These are phyloP conservation scores for Pluvianellus socialis DNA, from an alignment of 2,113 vertebrate species.

Conservation along the genomic window DNA sequence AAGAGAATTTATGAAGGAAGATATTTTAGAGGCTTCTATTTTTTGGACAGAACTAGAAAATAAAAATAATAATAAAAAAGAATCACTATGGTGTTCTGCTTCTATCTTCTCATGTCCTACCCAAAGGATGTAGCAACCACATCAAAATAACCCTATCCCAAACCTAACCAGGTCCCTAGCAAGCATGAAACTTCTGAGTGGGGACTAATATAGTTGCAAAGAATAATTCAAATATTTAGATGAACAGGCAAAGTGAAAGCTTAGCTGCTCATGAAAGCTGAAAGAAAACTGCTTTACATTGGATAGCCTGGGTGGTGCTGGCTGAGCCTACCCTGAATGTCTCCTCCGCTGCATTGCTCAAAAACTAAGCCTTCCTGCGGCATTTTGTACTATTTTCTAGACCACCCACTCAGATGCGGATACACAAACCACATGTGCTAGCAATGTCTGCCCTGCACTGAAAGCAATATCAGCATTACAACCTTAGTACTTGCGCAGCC, in stretches of 20 bases:
- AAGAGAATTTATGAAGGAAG: conserved; percentile 14
- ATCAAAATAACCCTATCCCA: background rate
- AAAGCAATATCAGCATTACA: conserved; percentile 66
- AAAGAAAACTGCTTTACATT: conserved; percentile 58
- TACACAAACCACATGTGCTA: conserved; percentile 80
- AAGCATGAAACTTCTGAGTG: background rate
- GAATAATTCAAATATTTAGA: conserved; percentile 27
- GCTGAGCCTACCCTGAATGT: conserved; percentile 5
- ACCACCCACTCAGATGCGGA: conserved; percentile 81
- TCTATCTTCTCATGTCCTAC: background rate
- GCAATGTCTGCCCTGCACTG: conserved; percentile 59
- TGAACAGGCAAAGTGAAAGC: conserved; percentile 28
- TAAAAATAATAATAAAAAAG: background rate
- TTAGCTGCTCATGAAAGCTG: conserved; percentile 29
- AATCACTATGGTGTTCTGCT: background rate
- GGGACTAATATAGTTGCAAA: background rate
- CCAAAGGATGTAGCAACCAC: background rate
- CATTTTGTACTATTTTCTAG: conserved; percentile 66
- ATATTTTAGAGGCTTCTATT: background rate
- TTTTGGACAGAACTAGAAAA: background rate
- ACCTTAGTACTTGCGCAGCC: conserved; percentile 58
- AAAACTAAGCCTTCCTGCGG: conserved; percentile 58
- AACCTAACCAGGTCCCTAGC: background rate
- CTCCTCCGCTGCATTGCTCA: conserved; percentile 15
- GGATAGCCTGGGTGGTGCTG: conserved; percentile 6